These are phyloP conservation scores for Syncerus caffer DNA, from an alignment of 2,797 vertebrate genomes.

Conservation along the genomic window DNA sequence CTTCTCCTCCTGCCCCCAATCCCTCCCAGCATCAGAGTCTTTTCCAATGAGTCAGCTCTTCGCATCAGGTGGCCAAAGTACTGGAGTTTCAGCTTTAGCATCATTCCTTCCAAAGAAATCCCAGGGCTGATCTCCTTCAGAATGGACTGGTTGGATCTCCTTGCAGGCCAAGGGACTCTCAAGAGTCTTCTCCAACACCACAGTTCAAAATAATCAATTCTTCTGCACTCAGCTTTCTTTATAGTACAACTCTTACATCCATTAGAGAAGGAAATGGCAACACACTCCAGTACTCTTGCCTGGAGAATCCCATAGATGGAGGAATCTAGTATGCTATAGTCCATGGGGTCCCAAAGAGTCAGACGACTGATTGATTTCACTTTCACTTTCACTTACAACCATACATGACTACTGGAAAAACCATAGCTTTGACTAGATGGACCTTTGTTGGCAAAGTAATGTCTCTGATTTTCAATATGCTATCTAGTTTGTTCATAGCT, in stretches of 20 bases:
- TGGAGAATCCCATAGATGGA: neutral
- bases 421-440: neutral
- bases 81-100: neutral
- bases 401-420: neutral
- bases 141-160: no score
- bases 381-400: neutral
- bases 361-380: neutral
- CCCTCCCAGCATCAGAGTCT: neutral
- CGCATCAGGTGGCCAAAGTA: neutral
- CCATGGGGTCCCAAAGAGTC: neutral
- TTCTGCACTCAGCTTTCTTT: neutral
- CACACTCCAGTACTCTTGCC: neutral
- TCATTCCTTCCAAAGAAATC: neutral
- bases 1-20: neutral
- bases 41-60: neutral
- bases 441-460: neutral
- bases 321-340: neutral
- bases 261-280: neutral
- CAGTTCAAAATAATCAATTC: neutral
- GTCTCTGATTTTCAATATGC: neutral
- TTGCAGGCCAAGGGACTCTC: neutral
- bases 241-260: neutral
- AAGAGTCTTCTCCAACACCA: neutral
- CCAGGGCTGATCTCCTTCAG: neutral
- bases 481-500: neutral